Conservation (phyloP, 2,113 vertebrate genomes). For the Rattus norvegicus region GRCr8 NC_086023.1:122406001-122406500, state of each 20-base stretch:
- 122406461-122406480: neutral
- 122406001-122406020: neutral
- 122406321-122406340: neutral
- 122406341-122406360: neutral
- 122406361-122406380: slow-evolving; percentile 57
- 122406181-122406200: neutral
- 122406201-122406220: neutral
- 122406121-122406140: neutral
- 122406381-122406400: slow-evolving; percentile 46
- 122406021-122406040: neutral
- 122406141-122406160: neutral
- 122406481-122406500: slow-evolving; percentile 5
- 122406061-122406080: slow-evolving; percentile 21
- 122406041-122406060: neutral
- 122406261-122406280: neutral
- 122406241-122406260: neutral
- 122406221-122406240: neutral
- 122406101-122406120: slow-evolving; percentile 19
- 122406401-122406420: slow-evolving; percentile 57
- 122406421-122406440: slow-evolving; percentile 52
- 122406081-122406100: slow-evolving; percentile 35
- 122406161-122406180: neutral
- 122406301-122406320: slow-evolving; percentile 45
- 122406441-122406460: slow-evolving; percentile 68
- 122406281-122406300: neutral